phyloP scores from a whole-genome alignment of 2,797 vertebrate genomes.

The Melanotaenia trifasciata region DNA sequence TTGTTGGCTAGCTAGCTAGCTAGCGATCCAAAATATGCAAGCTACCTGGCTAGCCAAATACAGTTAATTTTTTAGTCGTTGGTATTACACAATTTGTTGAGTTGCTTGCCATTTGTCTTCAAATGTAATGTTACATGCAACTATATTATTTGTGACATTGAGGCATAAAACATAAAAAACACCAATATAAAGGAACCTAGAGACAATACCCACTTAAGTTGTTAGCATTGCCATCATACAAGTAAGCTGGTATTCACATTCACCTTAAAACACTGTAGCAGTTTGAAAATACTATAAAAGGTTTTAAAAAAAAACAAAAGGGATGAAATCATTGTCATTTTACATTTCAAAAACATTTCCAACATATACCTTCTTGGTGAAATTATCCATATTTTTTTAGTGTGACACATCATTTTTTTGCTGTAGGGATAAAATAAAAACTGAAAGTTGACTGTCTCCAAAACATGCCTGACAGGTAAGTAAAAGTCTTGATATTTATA shows the following conservation, averaged over 20 bases:
- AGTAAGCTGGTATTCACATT: no score
- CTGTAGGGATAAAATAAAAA: background rate
- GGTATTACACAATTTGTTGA: no score
- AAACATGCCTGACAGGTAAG: conserved; percentile 7
- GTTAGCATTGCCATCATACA: no score
- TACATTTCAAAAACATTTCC: background rate
- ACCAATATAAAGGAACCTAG: no score
- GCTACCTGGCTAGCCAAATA: background rate
- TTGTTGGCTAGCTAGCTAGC: background rate
- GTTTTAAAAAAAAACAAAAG: background rate
- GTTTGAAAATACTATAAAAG: no score
- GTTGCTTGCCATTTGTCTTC: no score
- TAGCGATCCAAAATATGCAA: background rate
- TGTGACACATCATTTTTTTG: conserved; percentile 1
- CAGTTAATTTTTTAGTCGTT: no score
- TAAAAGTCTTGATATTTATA: conserved; percentile 9
- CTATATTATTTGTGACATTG: no score
- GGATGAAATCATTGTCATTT: background rate
- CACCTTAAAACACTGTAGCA: no score
- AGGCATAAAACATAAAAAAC: no score
- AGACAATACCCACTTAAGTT: no score
- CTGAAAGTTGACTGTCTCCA: background rate
- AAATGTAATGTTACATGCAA: no score
- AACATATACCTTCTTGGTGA: conserved; percentile 6
- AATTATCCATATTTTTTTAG: conserved; percentile 7